Percentiles rank a stretch among this genome's conserved stretches.
Conservation (phyloP, 2,888 invertebrate genomes). For the Gastrophysa polygoni region DNA sequence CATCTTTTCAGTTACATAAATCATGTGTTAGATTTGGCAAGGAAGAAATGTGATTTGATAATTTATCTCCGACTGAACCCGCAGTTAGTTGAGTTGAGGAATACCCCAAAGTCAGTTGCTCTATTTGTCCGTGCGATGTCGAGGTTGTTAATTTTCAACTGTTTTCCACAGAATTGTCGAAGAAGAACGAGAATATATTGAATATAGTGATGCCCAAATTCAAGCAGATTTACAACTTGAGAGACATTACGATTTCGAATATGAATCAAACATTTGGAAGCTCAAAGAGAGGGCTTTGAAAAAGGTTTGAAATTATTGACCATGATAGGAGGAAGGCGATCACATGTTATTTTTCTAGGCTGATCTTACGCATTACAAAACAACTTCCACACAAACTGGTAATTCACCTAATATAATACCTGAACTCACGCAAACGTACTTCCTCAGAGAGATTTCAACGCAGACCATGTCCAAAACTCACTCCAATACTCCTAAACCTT, state of each 20-base stretch:
- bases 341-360: slow-evolving; percentile 60
- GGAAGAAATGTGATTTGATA: slow-evolving; percentile 71
- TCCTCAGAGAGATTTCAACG: slow-evolving; percentile 56
- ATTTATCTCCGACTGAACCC: slow-evolving; percentile 69
- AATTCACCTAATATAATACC: slow-evolving; percentile 68
- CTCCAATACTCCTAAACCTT: slow-evolving; percentile 52
- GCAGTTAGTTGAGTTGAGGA: slow-evolving; percentile 58
- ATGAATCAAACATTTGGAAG: slow-evolving; percentile 86
- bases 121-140: neutral
- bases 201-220: neutral
- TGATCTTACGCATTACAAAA: slow-evolving; percentile 65
- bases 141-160: too few species aligned
- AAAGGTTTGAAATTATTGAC: slow-evolving; percentile 64
- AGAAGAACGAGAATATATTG: neutral
- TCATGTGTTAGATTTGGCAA: slow-evolving; percentile 65
- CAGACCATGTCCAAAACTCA: slow-evolving; percentile 59
- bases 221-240: slow-evolving; percentile 39
- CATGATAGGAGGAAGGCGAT: too few species aligned
- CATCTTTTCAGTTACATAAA: slow-evolving; percentile 42
- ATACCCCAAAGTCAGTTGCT: slow-evolving; percentile 54
- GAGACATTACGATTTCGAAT: slow-evolving; percentile 68
- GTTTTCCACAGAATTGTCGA: neutral
- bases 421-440: slow-evolving; percentile 65
- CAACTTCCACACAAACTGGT: slow-evolving; percentile 73
- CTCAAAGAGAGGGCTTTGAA: slow-evolving; percentile 77